Evolutionary conservation across 1,140 invertebrate species (phyloP), one percentile per base, ranked within the genome.

Genomic region (Phymastichus coffea): DNA sequence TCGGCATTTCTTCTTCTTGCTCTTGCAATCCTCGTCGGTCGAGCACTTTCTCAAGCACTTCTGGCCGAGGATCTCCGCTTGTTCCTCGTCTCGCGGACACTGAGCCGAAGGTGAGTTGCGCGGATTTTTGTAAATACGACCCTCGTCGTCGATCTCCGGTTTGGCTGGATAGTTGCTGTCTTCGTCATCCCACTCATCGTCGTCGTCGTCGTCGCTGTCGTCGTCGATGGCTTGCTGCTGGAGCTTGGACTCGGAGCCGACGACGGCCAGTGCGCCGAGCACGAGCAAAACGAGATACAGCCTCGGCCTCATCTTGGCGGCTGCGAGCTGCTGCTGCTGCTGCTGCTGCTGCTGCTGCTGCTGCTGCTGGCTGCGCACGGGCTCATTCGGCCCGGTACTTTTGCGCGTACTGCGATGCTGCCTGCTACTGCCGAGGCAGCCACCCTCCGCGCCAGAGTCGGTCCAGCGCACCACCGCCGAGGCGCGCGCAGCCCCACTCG

Each of bases 1-100:
- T 43, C 97, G 82, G 73, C 97, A 99, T 71, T 93, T 92, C 79
- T 97, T 97, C 80, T 95, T 93, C 77, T 95, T 91, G 72, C 94
- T 97, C 76, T 96, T 97, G 78, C 97, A 99, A 72, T 98, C 95
- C 70, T 93, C 91, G 71, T 98, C 94, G 0, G 90, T 89, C 0
- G 88, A 93, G 75, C 97, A 99, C 75, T 96, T 94, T 61, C 95
- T 85, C 41, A 96, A 82, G 80, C 96, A 99, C 69, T 91, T 91
- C 66, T 95, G 90, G 3, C 89, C 89, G 61, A 83, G 63, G 9
- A 76, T 63, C 4, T 67, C 63, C 1, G 86, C 88, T 63, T 88
- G 85, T 60, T 84, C 87, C 71, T 94, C 91, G 69, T 94, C 90
- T 4, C 92, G 74, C 0, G 92, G 92, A 72, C 92, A 95, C 41